Percentiles rank a stretch among this genome's conserved stretches.
Evolutionary conservation across 2,797 vertebrate genomes (phyloP).

Genomic region (Falco rusticolus): DNA sequence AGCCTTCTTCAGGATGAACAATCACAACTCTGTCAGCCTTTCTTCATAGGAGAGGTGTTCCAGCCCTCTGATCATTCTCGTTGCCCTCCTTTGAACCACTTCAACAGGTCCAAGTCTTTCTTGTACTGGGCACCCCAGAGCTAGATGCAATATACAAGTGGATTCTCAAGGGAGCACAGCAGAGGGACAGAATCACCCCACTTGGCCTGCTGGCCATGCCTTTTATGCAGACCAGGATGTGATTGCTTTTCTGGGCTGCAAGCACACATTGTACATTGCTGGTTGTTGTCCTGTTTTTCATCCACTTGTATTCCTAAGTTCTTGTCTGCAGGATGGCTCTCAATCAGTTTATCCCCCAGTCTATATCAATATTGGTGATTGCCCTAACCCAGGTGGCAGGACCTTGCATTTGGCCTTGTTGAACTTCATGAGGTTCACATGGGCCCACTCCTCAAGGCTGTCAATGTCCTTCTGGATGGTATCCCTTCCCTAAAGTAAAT

Average conservation of each 20-base stretch:
- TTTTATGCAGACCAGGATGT: not conserved
- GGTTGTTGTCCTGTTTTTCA: not conserved
- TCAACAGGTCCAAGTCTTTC: not conserved
- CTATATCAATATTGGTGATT: too few species aligned
- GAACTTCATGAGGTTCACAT: too few species aligned
- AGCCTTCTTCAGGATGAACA: not conserved
- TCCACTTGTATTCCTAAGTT: not conserved
- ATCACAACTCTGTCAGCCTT: not conserved
- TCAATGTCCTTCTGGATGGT: not conserved
- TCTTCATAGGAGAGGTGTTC: not conserved
- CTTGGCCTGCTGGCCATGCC: not conserved
- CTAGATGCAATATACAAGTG: not conserved
- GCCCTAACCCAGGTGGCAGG: too few species aligned
- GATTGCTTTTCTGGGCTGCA: not conserved
- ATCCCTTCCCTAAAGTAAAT: not conserved
- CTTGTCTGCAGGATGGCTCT: not conserved
- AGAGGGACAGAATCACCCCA: not conserved
- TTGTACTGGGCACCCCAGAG: not conserved
- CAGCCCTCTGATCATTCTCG: not conserved
- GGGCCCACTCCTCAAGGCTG: not conserved
- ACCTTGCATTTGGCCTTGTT: too few species aligned
- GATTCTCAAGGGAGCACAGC: fast-evolving
- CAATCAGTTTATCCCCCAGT: too few species aligned
- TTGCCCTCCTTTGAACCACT: not conserved
- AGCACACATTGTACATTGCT: not conserved